Base-by-base conservation (phyloP, 2,888 invertebrate species). In the Priocnemis perturbator region DNA sequence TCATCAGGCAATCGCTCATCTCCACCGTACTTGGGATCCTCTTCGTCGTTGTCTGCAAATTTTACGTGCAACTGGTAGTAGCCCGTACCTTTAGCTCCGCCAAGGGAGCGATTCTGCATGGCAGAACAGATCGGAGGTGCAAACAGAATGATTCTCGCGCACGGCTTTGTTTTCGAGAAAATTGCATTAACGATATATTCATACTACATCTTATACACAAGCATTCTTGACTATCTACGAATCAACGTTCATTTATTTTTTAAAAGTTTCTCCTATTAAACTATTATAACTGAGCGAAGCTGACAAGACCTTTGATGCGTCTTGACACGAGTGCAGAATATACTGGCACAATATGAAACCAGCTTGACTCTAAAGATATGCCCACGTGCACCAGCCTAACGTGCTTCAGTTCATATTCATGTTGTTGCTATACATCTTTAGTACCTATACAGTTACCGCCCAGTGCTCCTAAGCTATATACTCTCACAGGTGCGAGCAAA, bases 401-500 rank as follows among this genome's bases (percentile, higher is more conserved):
- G 4, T 5, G 17, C 20, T 17, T n/a, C 50, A 5, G 50, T 19
- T 20, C 50, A 20, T 20, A 7, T 17, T 20, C 19, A 2, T 17
- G 50, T 50, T 50, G 3, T 1, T 11, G 1, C 37, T 11, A 37
- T 50, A 50, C 17, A 50, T 50, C 50, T 5, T 11, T 4, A 15
- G 19, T 50, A n/a, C n/a, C n/a, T n/a, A n/a, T 19, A 5, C 9
- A 17, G 50, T 50, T 50, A 50, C 19, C 50, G 50, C 4, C 0
- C 17, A 26, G 37, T 11, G 11, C 11, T 9, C 37, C 11, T 37
- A 7, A 11, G 37, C 37, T 11, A 37, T 37, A 37, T 3, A 37
- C 37, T 37, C 37, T 87, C 86, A 87, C 85, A 87, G 86, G 87
- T 86, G 87, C 79, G 78, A 83, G 87, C 82, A 88, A 88, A 88